Evolutionary conservation across 2,888 invertebrate genomes (phyloP).

Genomic region (Spodoptera littoralis): DNA sequence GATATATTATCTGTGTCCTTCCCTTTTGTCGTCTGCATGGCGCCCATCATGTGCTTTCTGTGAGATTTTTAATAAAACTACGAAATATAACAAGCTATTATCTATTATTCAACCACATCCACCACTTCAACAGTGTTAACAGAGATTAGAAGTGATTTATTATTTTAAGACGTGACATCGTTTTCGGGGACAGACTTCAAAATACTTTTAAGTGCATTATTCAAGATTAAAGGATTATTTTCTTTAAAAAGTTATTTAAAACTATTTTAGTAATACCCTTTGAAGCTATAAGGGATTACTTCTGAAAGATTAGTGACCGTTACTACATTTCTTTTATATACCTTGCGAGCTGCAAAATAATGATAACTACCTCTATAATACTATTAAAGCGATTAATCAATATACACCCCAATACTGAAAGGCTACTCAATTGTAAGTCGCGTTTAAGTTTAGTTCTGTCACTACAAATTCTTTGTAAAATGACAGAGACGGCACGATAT

Average conservation of each 20-base stretch:
- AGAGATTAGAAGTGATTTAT: slow-evolving; percentile 38
- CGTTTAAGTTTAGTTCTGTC: too few relatives aligned
- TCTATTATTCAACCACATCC: slow-evolving; percentile 19
- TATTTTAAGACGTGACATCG: slow-evolving; percentile 29
- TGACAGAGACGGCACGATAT: too few relatives aligned
- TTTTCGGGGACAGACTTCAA: slow-evolving; percentile 17
- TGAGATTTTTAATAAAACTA: too few relatives aligned
- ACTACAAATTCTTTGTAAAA: too few relatives aligned
- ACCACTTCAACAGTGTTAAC: slow-evolving; percentile 16
- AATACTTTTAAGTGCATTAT: slow-evolving; percentile 32
- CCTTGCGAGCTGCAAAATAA: not conserved
- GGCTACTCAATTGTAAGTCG: too few relatives aligned
- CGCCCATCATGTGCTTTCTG: too few relatives aligned
- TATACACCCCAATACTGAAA: too few relatives aligned
- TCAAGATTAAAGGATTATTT: slow-evolving; percentile 43
- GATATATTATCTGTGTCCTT: too few relatives aligned
- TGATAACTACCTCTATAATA: not conserved
- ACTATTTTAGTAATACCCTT: slow-evolving; percentile 25
- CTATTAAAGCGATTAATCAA: not conserved
- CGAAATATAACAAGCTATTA: too few relatives aligned
- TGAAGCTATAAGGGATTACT: slow-evolving; percentile 11
- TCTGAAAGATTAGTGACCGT: slow-evolving; percentile 5
- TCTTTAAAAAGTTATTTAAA: slow-evolving; percentile 19
- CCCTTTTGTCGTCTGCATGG: too few relatives aligned
- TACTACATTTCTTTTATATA: slow-evolving; percentile 1